These are phyloP conservation scores for Hemibagrus guttatus DNA, from an alignment of 2,797 vertebrate species.

Conservation along the genomic window DNA sequence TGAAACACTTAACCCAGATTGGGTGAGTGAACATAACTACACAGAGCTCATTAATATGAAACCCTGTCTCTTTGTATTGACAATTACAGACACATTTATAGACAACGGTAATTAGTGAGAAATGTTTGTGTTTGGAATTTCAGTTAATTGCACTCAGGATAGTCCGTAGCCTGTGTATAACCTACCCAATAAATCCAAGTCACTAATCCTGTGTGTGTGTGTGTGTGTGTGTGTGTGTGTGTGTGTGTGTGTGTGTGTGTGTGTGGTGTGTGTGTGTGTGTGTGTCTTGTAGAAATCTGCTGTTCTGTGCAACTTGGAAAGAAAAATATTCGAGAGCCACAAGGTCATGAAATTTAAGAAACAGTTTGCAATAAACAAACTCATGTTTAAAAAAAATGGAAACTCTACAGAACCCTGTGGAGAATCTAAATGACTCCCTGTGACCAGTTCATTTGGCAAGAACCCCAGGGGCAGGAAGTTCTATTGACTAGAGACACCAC, in stretches of 20 bases:
- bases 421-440: constrained; percentile 68
- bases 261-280: not conserved
- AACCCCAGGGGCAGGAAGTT: constrained; percentile 75
- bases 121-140: not conserved
- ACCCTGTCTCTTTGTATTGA: constrained; percentile 33
- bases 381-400: constrained; percentile 30
- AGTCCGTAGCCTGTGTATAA: not conserved
- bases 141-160: not conserved
- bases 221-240: not conserved
- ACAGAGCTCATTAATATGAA: constrained; percentile 54
- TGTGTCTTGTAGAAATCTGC: not conserved
- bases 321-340: constrained; percentile 17
- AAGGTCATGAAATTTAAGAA: constrained; percentile 28
- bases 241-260: not conserved
- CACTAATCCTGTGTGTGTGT: not conserved
- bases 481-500: constrained; percentile 76
- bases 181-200: not conserved
- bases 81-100: constrained; percentile 34
- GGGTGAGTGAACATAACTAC: constrained; percentile 28
- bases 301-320: not conserved
- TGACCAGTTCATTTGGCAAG: constrained; percentile 57
- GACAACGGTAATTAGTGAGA: constrained; percentile 1
- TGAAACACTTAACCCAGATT: constrained; percentile 59
- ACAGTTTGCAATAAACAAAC: constrained; percentile 16
- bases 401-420: constrained; percentile 27